Evolutionary conservation across 2,888 invertebrate species (phyloP).

Genomic region (Dicycla oo): DNA sequence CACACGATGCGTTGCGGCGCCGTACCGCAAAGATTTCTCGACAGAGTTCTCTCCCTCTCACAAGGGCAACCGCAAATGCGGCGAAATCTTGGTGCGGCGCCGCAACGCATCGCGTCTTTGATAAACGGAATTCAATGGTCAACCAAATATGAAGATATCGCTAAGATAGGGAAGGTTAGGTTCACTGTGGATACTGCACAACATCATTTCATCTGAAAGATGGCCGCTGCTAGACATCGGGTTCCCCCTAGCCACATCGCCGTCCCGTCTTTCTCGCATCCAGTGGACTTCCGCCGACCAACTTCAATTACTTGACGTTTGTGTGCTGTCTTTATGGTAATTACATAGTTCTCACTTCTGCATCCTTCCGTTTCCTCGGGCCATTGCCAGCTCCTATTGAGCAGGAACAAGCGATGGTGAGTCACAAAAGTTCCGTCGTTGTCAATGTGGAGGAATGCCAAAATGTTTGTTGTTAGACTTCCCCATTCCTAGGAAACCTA

Average conservation of each 20-base stretch:
- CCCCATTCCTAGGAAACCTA: background rate
- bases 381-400: constrained; percentile 12
- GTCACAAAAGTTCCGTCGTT: background rate
- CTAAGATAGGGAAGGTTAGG: too few species aligned
- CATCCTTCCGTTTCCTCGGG: constrained; percentile 28
- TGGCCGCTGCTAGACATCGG: background rate
- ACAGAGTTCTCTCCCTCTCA: too few species aligned
- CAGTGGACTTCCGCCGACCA: background rate
- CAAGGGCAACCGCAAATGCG: too few species aligned
- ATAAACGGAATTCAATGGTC: background rate
- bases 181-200: too few species aligned
- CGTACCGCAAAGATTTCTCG: too few species aligned
- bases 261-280: too few species aligned
- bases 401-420: constrained; percentile 14
- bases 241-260: background rate
- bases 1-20: too few species aligned
- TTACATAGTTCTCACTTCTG: background rate
- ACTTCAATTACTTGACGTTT: too few species aligned
- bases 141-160: background rate
- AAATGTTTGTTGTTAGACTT: constrained; percentile 13
- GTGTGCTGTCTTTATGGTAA: background rate
- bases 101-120: too few species aligned
- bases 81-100: too few species aligned
- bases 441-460: constrained; percentile 34
- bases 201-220: background rate